A percentile compares a stretch with the other conserved stretches of the same genome.
These are phyloP conservation scores for Rhorus exstirpatorius DNA, from an alignment of 2,888 invertebrate species.

Conservation along the genomic window DNA sequence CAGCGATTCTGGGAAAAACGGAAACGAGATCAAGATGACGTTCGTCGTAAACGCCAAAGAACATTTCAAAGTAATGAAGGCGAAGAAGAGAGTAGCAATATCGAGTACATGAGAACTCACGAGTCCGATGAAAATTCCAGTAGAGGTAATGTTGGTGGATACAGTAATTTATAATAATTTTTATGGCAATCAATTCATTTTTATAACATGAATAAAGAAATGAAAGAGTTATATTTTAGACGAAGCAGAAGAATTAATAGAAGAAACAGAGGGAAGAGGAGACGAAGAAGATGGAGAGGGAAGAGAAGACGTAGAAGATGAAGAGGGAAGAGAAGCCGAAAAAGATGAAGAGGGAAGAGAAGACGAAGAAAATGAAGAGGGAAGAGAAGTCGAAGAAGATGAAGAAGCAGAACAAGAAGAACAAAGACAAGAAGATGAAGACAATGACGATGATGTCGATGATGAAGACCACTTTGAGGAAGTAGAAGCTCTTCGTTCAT, in stretches of 20 bases:
- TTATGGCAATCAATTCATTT: conserved; percentile 5
- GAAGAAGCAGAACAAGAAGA: not conserved
- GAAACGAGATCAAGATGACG: conserved; percentile 6
- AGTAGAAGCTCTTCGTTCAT: conserved; percentile 33
- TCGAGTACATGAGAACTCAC: not conserved
- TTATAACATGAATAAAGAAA: not conserved
- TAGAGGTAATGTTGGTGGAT: conserved; percentile 8
- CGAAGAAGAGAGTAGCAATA: conserved; percentile 2
- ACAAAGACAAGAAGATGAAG: not conserved
- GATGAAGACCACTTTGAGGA: conserved; percentile 13
- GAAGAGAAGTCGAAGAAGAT: not conserved
- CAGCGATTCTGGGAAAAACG: conserved; percentile 15
- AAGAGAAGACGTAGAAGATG: not conserved
- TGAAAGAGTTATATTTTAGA: conserved; percentile 1
- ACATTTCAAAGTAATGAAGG: conserved; percentile 4
- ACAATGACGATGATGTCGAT: conserved; percentile 21
- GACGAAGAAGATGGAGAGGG: not conserved
- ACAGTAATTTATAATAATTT: not conserved
- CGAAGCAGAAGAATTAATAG: not conserved
- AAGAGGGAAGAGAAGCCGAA: not conserved
- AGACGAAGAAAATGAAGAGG: not conserved
- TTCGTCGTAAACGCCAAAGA: not conserved
- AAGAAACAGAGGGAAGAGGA: not conserved
- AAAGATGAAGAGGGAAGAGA: not conserved
- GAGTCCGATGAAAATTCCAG: conserved; percentile 2